Conservation (phyloP, 1,140 invertebrate species). For the Thalassaphorura encarpata region DNA sequence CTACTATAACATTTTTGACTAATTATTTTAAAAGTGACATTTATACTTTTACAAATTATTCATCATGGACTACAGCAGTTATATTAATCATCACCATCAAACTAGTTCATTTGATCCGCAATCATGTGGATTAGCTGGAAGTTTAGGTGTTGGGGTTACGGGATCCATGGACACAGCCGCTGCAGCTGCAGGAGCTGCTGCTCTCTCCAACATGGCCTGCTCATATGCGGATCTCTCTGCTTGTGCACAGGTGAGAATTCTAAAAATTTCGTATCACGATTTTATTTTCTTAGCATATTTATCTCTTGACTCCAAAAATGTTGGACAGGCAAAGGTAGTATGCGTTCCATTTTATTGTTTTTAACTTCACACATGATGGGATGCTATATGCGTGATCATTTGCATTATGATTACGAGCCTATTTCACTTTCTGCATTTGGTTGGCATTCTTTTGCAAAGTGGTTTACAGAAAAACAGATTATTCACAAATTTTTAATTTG, state of each 20-base stretch:
- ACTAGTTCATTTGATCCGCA: constrained; percentile 31
- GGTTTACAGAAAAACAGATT: no score
- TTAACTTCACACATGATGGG: no score
- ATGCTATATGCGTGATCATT: no score
- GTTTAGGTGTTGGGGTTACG: constrained; percentile 29
- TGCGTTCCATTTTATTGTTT: no score
- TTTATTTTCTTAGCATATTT: not conserved
- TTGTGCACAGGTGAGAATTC: constrained; percentile 76
- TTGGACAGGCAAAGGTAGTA: not conserved
- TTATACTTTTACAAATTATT: not conserved
- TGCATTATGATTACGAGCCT: no score
- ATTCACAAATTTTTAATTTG: no score
- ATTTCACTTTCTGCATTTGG: no score
- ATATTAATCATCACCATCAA: constrained; percentile 33
- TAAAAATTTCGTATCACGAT: not conserved
- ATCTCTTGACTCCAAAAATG: not conserved
- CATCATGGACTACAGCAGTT: constrained; percentile 32
- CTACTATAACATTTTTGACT: constrained; percentile 3
- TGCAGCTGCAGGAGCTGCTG: constrained; percentile 49
- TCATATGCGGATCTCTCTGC: constrained; percentile 72
- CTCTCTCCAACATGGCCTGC: constrained; percentile 55
- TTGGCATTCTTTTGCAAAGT: no score
- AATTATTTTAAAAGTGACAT: not conserved
- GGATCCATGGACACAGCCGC: constrained; percentile 52
- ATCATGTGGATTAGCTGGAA: constrained; percentile 31